Conservation (phyloP, 2,888 invertebrate species). For the Macrosiphum euphorbiae region DNA sequence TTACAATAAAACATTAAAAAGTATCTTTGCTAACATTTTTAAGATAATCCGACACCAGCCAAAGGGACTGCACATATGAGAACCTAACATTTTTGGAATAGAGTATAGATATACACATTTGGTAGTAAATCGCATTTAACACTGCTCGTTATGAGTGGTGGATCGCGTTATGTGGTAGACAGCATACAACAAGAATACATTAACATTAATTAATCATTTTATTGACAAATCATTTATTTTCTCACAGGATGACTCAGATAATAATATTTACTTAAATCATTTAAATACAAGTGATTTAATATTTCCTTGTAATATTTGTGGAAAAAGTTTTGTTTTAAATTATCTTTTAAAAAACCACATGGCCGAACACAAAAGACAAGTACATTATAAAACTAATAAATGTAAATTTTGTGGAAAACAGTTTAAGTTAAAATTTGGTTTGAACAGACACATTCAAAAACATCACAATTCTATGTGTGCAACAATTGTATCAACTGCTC, state of each 20-base stretch:
- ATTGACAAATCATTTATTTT: neutral
- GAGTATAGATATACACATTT: neutral
- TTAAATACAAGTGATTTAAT: neutral
- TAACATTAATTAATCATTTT: neutral
- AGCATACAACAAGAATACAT: neutral
- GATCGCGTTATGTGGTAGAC: neutral
- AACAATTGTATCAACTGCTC: neutral
- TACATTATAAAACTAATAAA: neutral
- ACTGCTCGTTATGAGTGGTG: neutral
- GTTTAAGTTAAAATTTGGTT: slow-evolving; percentile 45
- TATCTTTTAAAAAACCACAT: neutral
- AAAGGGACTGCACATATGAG: no score
- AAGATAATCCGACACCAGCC: no score
- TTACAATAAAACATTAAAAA: no score
- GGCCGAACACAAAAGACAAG: slow-evolving; percentile 6
- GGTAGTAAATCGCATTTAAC: neutral
- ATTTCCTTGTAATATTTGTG: slow-evolving; percentile 32
- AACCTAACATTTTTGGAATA: no score
- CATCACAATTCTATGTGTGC: neutral
- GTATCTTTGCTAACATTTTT: no score
- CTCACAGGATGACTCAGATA: neutral
- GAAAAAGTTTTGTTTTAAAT: neutral
- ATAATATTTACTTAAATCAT: neutral
- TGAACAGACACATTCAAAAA: slow-evolving; percentile 41
- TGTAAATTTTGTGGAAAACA: slow-evolving; percentile 38